Evolutionary conservation across 2,113 vertebrate genomes (phyloP).

Genomic region (Casuarius casuarius): DNA sequence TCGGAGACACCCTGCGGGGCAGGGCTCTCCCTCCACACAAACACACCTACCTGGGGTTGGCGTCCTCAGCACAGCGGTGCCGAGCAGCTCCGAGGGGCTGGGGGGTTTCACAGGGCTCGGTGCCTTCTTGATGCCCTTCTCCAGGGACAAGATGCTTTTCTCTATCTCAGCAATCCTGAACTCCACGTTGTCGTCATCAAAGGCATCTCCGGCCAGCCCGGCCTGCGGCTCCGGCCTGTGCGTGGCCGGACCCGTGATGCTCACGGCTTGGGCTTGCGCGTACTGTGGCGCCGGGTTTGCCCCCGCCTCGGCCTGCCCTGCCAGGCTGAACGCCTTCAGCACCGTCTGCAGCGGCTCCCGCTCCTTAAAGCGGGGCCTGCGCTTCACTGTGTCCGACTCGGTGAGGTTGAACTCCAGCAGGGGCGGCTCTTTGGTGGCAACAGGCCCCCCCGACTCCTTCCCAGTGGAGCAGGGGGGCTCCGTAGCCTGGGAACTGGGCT

Average conservation of each 20-base stretch:
- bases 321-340: slow-evolving; percentile 68
- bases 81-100: slow-evolving; percentile 21
- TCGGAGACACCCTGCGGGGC: accelerated
- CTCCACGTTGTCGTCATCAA: slow-evolving; percentile 44
- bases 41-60: slow-evolving; percentile 12
- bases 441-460: not conserved
- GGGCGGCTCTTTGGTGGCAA: slow-evolving; percentile 27
- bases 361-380: slow-evolving; percentile 88
- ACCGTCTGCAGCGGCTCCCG: slow-evolving; percentile 78
- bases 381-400: slow-evolving; percentile 93
- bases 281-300: not conserved
- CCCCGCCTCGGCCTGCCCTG: not conserved
- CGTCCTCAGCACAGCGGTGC: slow-evolving; percentile 2
- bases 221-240: accelerated
- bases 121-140: slow-evolving; percentile 74
- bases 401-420: slow-evolving; percentile 92
- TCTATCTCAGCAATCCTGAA: slow-evolving; percentile 60
- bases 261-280: slow-evolving; percentile 50
- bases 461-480: not conserved
- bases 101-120: slow-evolving; percentile 44
- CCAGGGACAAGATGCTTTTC: slow-evolving; percentile 74
- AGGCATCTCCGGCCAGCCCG: not conserved
- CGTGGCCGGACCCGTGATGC: not conserved
- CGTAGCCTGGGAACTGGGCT: not conserved
- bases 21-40: not conserved